Evolutionary conservation across 2,113 vertebrate genomes (phyloP).

Genomic region (Chionis minor): DNA sequence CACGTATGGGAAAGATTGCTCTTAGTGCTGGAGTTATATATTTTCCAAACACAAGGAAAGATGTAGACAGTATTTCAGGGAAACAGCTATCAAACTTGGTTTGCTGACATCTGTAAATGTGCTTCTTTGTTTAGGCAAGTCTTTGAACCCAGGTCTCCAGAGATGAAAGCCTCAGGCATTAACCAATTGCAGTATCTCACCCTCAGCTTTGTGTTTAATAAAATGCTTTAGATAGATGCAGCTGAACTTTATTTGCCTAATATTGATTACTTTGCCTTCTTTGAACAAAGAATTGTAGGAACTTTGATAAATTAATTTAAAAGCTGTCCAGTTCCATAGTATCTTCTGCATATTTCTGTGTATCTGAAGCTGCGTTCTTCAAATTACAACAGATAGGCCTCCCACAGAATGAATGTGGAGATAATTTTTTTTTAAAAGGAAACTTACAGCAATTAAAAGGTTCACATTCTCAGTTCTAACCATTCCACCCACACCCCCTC

Average conservation of each 20-base stretch:
- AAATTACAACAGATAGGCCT: not conserved
- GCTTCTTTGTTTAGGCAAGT: not conserved
- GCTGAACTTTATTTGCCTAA: constrained; percentile 11
- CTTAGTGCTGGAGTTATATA: not conserved
- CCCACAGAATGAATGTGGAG: not conserved
- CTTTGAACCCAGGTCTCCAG: constrained; percentile 3
- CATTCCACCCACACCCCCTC: too few relatives aligned
- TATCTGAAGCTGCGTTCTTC: not conserved
- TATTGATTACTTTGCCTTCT: constrained; percentile 6
- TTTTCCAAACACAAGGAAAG: not conserved
- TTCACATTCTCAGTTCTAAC: not conserved
- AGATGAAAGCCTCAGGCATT: not conserved
- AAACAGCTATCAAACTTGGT: not conserved
- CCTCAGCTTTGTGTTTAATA: not conserved
- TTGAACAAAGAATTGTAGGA: not conserved
- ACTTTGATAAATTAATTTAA: constrained; percentile 3
- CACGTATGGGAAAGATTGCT: not conserved
- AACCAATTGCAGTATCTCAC: not conserved
- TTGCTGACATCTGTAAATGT: not conserved
- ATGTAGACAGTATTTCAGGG: not conserved
- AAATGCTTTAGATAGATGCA: constrained; percentile 3
- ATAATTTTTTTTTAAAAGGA: not conserved
- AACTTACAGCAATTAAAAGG: not conserved
- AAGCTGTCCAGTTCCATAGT: not conserved
- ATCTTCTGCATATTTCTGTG: not conserved